Conservation (phyloP, 1,140 invertebrate genomes). For the Drosophila obscura region DNA sequence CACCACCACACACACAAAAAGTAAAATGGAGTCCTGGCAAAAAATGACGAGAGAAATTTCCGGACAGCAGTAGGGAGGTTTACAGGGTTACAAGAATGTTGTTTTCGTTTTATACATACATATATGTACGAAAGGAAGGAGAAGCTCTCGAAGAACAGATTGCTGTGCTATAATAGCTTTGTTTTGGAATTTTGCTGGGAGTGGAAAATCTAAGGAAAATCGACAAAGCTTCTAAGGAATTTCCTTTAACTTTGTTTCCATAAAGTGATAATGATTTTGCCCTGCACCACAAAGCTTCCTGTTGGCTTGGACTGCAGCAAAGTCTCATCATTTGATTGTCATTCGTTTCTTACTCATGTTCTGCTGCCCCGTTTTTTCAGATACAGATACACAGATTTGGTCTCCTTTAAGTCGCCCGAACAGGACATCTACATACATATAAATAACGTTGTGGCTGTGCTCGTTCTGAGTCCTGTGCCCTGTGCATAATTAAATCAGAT, state of each 20-base stretch:
- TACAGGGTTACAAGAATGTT: conserved; percentile 11
- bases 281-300: no score
- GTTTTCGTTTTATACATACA: conserved; percentile 29
- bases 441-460: conserved; percentile 27
- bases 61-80: conserved; percentile 11
- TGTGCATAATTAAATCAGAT: conserved; percentile 83
- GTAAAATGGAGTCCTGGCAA: conserved; percentile 24
- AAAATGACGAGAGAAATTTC: conserved; percentile 46
- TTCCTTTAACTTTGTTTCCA: conserved; percentile 2
- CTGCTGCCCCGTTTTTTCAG: no score
- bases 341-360: no score
- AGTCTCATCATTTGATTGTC: neutral
- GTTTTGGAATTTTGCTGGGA: conserved; percentile 20
- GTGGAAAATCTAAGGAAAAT: no score
- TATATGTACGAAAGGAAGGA: neutral
- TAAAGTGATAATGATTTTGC: neutral
- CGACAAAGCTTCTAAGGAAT: no score
- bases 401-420: no score
- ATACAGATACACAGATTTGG: no score
- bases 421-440: conserved; percentile 23
- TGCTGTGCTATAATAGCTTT: conserved; percentile 37
- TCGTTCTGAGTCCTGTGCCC: conserved; percentile 26
- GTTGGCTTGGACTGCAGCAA: neutral
- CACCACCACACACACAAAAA: conserved; percentile 32
- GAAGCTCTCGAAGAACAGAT: conserved; percentile 30